phyloP scores from a whole-genome alignment of 1,140 invertebrate species.

The Drosophila eugracilis region DNA sequence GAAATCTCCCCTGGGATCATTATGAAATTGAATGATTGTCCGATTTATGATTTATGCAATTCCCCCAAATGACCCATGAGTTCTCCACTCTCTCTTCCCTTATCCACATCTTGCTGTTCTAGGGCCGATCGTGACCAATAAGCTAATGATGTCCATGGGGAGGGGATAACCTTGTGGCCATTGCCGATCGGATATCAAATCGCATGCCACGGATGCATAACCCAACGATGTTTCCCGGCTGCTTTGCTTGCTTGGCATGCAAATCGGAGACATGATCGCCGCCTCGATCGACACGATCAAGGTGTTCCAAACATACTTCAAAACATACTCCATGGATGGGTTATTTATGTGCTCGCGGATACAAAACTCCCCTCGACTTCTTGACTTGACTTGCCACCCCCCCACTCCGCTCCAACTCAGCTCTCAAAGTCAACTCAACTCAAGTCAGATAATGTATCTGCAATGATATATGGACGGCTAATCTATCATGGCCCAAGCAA shows the following conservation, averaged over 20 bases:
- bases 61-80: conserved; percentile 6
- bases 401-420: conserved; percentile 2
- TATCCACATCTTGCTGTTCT: no score
- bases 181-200: conserved; percentile 23
- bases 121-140: conserved; percentile 34
- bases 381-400: no score
- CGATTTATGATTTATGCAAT: conserved; percentile 1
- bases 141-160: conserved; percentile 26
- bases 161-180: conserved; percentile 36
- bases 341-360: conserved; percentile 45
- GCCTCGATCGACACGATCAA: conserved; percentile 34
- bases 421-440: no score
- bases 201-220: conserved; percentile 33
- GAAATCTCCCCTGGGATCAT: conserved; percentile 1
- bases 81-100: not conserved
- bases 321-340: conserved; percentile 2
- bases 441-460: conserved; percentile 44
- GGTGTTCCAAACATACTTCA: conserved; percentile 11
- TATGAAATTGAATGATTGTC: conserved; percentile 5
- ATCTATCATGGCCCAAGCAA: conserved; percentile 54
- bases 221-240: conserved; percentile 7
- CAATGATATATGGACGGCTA: conserved; percentile 54
- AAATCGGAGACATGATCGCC: conserved; percentile 45
- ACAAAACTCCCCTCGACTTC: no score
- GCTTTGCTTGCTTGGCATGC: conserved; percentile 45